A percentile compares a stretch with the other conserved stretches of the same genome.
Evolutionary conservation across 2,888 invertebrate genomes (phyloP).

Genomic region (Mesodorylaimus sp.): DNA sequence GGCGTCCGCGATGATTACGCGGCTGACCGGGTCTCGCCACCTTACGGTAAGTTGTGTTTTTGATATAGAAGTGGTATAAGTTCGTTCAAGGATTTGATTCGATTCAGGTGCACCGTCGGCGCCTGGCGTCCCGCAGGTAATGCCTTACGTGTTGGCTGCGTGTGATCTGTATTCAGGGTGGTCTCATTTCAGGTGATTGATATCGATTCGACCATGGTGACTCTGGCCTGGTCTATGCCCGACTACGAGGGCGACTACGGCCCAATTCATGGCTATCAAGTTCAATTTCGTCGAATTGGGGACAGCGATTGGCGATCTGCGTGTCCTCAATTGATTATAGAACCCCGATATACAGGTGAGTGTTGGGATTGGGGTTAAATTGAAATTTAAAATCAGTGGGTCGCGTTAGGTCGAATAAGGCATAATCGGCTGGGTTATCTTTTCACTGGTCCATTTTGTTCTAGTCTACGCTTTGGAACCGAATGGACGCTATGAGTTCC

Average conservation of each 20-base stretch:
- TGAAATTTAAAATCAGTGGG: neutral
- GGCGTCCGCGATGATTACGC: neutral
- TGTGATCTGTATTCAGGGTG: too few species aligned
- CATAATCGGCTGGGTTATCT: neutral
- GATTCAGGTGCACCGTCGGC: constrained; percentile 16
- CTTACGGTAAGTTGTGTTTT: neutral
- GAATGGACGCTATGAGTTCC: constrained; percentile 27
- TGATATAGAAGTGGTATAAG: too few species aligned
- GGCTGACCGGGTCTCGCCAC: neutral
- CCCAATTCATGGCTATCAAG: constrained; percentile 4
- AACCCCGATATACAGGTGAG: constrained; percentile 20
- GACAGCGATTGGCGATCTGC: constrained; percentile 23
- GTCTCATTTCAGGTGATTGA: too few species aligned
- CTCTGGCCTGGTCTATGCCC: constrained; percentile 24
- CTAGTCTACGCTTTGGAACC: constrained; percentile 17
- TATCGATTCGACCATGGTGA: constrained; percentile 19
- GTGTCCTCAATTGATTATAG: constrained; percentile 18
- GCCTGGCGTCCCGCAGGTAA: constrained; percentile 24
- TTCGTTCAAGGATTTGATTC: too few species aligned
- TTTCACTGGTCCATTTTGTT: neutral
- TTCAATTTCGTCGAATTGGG: constrained; percentile 20
- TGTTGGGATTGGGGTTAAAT: neutral
- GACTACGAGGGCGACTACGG: constrained; percentile 2
- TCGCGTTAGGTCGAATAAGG: neutral
- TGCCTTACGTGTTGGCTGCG: too few species aligned